phyloP scores from a whole-genome alignment of 2,797 vertebrate species.

The Heliangelus exortis region DNA sequence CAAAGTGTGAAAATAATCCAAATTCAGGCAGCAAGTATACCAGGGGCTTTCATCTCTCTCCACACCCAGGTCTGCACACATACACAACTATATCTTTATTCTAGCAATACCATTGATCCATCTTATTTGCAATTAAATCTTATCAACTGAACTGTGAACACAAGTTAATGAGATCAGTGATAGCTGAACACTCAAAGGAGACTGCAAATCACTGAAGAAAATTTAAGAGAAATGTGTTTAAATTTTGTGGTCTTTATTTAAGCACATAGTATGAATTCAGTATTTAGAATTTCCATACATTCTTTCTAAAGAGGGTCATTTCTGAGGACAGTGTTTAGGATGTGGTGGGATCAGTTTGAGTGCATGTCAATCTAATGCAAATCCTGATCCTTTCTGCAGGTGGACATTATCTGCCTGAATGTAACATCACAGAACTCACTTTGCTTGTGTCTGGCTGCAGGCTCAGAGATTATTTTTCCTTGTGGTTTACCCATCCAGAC shows the following conservation, averaged over 20 bases:
- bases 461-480: not conserved
- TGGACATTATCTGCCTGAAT: not conserved
- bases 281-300: not conserved
- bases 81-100: not conserved
- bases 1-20: not conserved
- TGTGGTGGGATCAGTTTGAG: not conserved
- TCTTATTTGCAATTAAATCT: not conserved
- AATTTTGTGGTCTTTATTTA: not conserved
- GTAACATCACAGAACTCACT: not conserved
- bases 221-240: not conserved
- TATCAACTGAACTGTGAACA: not conserved
- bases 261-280: not conserved
- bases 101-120: not conserved
- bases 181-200: not conserved
- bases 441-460: not conserved
- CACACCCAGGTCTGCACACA: not conserved
- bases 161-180: not conserved
- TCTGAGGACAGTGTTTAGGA: not conserved
- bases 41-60: not conserved
- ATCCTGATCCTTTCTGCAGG: not conserved
- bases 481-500: not conserved
- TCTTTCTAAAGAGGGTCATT: not conserved
- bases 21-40: not conserved
- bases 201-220: not conserved
- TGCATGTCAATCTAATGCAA: not conserved